These are phyloP conservation scores for Tromatobia lineatoria DNA, from an alignment of 2,888 invertebrate genomes.

Conservation along the genomic window DNA sequence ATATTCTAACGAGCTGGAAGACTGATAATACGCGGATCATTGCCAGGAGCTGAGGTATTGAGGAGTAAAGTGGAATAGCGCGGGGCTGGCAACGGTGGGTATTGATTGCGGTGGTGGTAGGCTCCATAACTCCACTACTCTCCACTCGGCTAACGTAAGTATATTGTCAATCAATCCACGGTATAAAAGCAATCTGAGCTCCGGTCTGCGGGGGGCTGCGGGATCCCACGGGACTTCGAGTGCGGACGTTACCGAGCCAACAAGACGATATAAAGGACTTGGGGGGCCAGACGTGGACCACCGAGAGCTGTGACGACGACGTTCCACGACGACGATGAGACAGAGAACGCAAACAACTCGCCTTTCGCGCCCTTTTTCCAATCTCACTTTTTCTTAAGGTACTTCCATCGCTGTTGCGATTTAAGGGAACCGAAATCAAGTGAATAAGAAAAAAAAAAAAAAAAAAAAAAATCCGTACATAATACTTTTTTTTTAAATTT, in stretches of 20 bases:
- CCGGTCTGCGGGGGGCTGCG: constrained; percentile 78
- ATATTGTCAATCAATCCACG: constrained; percentile 85
- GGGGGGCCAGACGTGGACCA: constrained; percentile 42
- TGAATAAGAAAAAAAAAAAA: no score
- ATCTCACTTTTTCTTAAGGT: not conserved
- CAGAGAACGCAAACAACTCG: constrained; percentile 64
- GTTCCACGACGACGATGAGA: constrained; percentile 44
- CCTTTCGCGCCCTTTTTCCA: constrained; percentile 25
- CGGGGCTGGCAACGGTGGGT: constrained; percentile 27
- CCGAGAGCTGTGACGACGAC: constrained; percentile 37
- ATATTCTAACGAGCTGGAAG: not conserved
- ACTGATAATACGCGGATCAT: not conserved
- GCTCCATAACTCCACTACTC: constrained; percentile 80
- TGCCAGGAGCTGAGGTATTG: not conserved
- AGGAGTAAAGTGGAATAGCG: constrained; percentile 6
- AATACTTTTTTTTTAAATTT: no score
- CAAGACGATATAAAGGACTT: constrained; percentile 39
- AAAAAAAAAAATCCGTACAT: no score
- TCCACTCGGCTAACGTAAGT: constrained; percentile 83
- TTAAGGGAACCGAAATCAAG: no score
- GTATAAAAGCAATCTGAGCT: constrained; percentile 85
- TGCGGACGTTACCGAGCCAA: constrained; percentile 60
- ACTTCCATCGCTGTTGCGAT: no score
- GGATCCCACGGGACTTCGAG: constrained; percentile 70
- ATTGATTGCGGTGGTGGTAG: constrained; percentile 65